These are phyloP conservation scores for Penelope pileata DNA, from an alignment of 2,113 vertebrate species.

Conservation along the genomic window DNA sequence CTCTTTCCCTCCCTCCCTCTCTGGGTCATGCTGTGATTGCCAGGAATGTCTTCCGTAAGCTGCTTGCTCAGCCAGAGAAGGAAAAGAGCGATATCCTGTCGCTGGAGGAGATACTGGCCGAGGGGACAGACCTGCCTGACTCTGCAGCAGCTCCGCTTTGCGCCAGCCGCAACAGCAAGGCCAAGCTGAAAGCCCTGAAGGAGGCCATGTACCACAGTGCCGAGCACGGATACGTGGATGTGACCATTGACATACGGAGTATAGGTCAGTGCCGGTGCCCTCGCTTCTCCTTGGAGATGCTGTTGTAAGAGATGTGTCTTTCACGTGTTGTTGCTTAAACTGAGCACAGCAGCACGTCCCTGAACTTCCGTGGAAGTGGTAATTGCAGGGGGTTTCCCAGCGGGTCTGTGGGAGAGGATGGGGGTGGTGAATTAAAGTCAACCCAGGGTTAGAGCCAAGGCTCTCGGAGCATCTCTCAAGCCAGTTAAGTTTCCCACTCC, in stretches of 20 bases:
- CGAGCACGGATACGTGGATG: conserved; percentile 94
- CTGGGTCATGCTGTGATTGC: conserved; percentile 48
- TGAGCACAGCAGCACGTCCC: accelerated
- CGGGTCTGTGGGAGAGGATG: neutral
- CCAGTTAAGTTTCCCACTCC: neutral
- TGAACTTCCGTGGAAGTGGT: neutral
- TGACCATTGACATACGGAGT: conserved; percentile 95
- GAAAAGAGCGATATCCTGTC: conserved; percentile 94
- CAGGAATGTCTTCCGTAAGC: conserved; percentile 96
- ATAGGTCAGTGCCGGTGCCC: conserved; percentile 81
- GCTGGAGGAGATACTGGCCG: conserved; percentile 96
- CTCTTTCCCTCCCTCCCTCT: conserved; percentile 49
- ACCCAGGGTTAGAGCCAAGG: neutral
- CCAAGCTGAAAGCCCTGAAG: conserved; percentile 93
- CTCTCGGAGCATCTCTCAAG: neutral
- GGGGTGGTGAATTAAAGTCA: neutral
- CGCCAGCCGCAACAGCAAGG: conserved; percentile 89
- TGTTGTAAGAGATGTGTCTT: accelerated
- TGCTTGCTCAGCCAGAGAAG: conserved; percentile 93
- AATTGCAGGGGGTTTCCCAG: neutral
- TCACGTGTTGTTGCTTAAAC: neutral
- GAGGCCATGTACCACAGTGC: conserved; percentile 99
- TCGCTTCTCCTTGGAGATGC: neutral
- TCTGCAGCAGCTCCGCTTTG: conserved; percentile 84
- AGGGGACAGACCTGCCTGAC: conserved; percentile 88